phyloP scores from a whole-genome alignment of 2,113 vertebrate genomes.

The Oryzias javanicus region DNA sequence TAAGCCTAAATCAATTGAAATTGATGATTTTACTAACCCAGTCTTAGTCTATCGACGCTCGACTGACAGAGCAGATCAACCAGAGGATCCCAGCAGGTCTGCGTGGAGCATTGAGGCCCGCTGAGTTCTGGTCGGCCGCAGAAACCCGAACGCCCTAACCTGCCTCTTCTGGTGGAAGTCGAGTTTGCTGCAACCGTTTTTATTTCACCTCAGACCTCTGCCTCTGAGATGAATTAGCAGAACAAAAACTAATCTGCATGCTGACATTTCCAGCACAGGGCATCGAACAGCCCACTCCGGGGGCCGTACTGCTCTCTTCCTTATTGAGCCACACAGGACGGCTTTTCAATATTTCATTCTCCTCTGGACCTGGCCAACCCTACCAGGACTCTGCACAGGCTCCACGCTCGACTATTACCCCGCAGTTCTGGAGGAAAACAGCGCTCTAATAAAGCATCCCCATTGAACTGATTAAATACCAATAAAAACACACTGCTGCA shows the following conservation, averaged over 20 bases:
- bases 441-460: slow-evolving; percentile 62
- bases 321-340: slow-evolving; percentile 30
- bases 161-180: neutral
- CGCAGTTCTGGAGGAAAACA: slow-evolving; percentile 42
- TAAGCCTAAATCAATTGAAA: too few relatives aligned
- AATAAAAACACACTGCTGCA: slow-evolving; percentile 59
- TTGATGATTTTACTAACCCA: too few relatives aligned
- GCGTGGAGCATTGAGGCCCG: too few relatives aligned
- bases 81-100: too few relatives aligned
- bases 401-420: slow-evolving; percentile 39
- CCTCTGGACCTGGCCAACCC: neutral
- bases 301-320: neutral
- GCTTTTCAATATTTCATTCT: slow-evolving; percentile 46
- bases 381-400: slow-evolving; percentile 21
- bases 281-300: slow-evolving; percentile 23
- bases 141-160: too few relatives aligned
- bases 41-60: too few relatives aligned
- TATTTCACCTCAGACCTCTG: neutral
- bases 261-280: slow-evolving; percentile 27
- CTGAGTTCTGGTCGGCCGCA: too few relatives aligned
- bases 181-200: neutral
- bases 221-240: slow-evolving; percentile 7
- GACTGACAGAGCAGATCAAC: too few relatives aligned
- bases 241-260: slow-evolving; percentile 39
- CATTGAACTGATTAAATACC: slow-evolving; percentile 67